Conservation (phyloP, 2,797 vertebrate genomes). For the Xenentodon cancila region DNA sequence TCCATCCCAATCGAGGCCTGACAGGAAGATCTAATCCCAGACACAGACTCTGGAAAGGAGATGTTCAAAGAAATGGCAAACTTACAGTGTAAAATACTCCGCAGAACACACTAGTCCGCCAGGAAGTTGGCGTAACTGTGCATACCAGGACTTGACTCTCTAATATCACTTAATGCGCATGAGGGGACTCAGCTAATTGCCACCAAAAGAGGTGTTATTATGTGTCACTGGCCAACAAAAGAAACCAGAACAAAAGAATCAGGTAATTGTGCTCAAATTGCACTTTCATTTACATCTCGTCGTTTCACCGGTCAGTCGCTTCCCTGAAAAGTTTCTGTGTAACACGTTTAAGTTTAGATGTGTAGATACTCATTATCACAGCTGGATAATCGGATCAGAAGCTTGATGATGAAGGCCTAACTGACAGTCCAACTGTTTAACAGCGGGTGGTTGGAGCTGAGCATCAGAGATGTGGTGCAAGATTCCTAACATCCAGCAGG, state of each 20-base stretch:
- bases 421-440: conserved; percentile 48
- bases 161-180: conserved; percentile 14
- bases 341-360: conserved; percentile 31
- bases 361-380: conserved; percentile 53
- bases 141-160: conserved; percentile 17
- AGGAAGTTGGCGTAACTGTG: conserved; percentile 25
- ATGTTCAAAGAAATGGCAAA: too few relatives aligned
- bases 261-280: conserved; percentile 36
- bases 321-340: conserved; percentile 27
- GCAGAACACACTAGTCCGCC: neutral
- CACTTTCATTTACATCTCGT: conserved; percentile 31
- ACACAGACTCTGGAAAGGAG: too few relatives aligned
- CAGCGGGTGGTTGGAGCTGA: conserved; percentile 40
- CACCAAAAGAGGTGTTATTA: conserved; percentile 32
- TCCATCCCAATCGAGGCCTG: too few relatives aligned
- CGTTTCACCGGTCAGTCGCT: conserved; percentile 37
- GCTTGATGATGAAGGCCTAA: conserved; percentile 41
- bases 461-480: conserved; percentile 18
- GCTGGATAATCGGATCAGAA: conserved; percentile 60
- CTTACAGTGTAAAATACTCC: too few relatives aligned
- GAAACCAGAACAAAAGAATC: too few relatives aligned
- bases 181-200: conserved; percentile 30
- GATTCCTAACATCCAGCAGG: conserved; percentile 7
- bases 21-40: conserved; percentile 7
- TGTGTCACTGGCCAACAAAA: conserved; percentile 27